A percentile compares a stretch with the other conserved stretches of the same genome.
Evolutionary conservation across 23 tunicate genomes (phyloP).

Genomic region (Clavelina lepadiformis): DNA sequence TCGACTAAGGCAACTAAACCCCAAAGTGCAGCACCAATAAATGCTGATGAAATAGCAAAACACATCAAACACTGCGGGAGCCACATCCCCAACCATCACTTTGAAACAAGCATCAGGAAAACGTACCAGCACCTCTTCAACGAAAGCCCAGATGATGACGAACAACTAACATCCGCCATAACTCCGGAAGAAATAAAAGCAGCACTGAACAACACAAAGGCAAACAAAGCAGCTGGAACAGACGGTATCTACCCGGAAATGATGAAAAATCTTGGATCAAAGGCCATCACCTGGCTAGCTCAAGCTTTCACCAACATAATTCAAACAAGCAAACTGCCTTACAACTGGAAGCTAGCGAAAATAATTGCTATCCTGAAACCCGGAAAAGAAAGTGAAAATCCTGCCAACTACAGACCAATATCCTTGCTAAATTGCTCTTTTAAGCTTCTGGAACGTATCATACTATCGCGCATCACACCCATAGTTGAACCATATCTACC

Average conservation of each 20-base stretch:
- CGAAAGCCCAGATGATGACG: background rate
- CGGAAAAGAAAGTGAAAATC: background rate
- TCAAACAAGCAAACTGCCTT: background rate
- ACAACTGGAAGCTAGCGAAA: conserved; percentile 1
- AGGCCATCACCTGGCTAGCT: conserved; percentile 7
- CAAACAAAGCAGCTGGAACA: conserved; percentile 11
- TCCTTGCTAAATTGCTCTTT: background rate
- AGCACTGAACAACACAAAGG: conserved; percentile 2
- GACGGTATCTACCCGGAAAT: conserved; percentile 25
- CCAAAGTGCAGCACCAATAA: background rate
- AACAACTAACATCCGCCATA: background rate
- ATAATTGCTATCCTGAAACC: conserved; percentile 12
- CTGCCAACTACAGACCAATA: background rate
- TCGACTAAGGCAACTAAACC: background rate
- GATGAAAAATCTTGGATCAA: conserved; percentile 2
- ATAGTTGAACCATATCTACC: too few species aligned
- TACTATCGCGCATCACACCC: too few species aligned
- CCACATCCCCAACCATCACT: conserved; percentile 1
- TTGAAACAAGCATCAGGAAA: conserved; percentile 2
- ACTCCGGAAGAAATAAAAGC: background rate
- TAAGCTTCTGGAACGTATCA: too few species aligned
- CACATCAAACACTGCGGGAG: conserved; percentile 13
- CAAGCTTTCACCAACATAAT: background rate
- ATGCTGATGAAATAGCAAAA: conserved; percentile 11
- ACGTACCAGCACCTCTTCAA: background rate